phyloP scores from a whole-genome alignment of 2,113 vertebrate genomes.

The Caretta caretta region DNA sequence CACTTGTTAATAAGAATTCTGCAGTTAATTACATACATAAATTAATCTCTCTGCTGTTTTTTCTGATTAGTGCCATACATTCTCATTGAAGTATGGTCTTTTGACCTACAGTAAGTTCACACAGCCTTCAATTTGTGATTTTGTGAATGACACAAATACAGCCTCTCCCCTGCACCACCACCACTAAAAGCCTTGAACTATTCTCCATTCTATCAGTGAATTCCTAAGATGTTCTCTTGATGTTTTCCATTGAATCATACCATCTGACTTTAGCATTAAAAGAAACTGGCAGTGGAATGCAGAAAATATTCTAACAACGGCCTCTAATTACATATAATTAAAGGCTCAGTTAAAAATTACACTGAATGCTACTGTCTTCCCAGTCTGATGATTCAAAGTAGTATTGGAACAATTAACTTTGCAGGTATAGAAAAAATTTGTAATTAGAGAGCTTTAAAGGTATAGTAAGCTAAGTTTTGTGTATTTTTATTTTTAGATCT shows the following conservation, averaged over 20 bases:
- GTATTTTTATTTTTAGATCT: not conserved
- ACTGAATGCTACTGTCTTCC: not conserved
- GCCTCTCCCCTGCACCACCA: not conserved
- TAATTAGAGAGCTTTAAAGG: not conserved
- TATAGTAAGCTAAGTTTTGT: not conserved
- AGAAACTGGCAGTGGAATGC: not conserved
- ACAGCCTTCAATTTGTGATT: not conserved
- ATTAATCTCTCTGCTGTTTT: not conserved
- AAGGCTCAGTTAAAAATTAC: not conserved
- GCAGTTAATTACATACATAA: not conserved
- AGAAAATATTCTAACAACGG: not conserved
- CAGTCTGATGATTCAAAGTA: not conserved
- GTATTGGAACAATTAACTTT: not conserved
- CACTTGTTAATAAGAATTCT: not conserved
- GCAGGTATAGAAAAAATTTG: not conserved
- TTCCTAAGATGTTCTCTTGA: not conserved
- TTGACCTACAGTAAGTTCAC: not conserved
- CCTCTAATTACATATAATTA: not conserved
- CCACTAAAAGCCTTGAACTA: not conserved
- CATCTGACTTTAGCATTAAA: not conserved
- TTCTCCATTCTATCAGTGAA: not conserved
- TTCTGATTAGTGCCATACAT: not conserved
- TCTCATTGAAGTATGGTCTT: not conserved
- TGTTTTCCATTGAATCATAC: not conserved
- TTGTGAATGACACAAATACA: not conserved